These are phyloP conservation scores for Drosophila persimilis DNA, from an alignment of 1,140 invertebrate species.

Conservation along the genomic window DNA sequence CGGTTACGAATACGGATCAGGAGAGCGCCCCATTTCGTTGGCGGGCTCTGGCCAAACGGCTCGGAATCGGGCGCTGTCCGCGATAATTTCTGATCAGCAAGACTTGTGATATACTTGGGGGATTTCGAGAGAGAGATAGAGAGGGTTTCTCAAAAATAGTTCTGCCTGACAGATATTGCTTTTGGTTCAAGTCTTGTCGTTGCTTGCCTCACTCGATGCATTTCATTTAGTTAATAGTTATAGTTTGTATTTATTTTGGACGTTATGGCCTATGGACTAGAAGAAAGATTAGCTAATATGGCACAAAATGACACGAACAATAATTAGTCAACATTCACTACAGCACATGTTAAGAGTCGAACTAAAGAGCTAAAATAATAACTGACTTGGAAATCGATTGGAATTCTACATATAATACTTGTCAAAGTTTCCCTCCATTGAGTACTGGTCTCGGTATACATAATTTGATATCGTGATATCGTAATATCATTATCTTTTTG, in stretches of 20 bases:
- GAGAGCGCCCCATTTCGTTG: constrained; percentile 33
- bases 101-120: neutral
- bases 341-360: constrained; percentile 73
- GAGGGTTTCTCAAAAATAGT: constrained; percentile 33
- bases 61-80: constrained; percentile 42
- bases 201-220: constrained; percentile 45
- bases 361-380: constrained; percentile 40
- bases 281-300: constrained; percentile 65
- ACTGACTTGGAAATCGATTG: constrained; percentile 49
- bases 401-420: constrained; percentile 81
- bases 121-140: neutral
- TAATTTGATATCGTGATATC: constrained; percentile 31
- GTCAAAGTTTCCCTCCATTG: constrained; percentile 66
- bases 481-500: constrained; percentile 17
- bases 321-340: constrained; percentile 75
- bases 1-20: constrained; percentile 12
- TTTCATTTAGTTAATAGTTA: constrained; percentile 12
- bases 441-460: constrained; percentile 73
- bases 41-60: constrained; percentile 27
- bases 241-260: constrained; percentile 18
- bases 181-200: constrained; percentile 50
- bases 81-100: constrained; percentile 9
- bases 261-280: constrained; percentile 44
- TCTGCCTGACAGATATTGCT: constrained; percentile 16
- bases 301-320: constrained; percentile 67